phyloP scores from a whole-genome alignment of 2,113 vertebrate species.

The Mustela nigripes region DNA sequence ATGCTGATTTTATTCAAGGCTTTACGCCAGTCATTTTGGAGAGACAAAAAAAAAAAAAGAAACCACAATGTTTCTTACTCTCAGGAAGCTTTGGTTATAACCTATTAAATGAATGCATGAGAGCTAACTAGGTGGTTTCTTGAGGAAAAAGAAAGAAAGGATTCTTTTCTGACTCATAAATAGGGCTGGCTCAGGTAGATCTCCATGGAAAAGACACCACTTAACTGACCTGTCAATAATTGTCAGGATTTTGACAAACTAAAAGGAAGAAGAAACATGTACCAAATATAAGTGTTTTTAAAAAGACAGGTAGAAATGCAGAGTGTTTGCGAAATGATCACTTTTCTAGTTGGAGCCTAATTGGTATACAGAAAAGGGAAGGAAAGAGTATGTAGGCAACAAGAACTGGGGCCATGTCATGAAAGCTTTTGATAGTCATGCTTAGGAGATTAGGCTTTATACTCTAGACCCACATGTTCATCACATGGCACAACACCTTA shows the following conservation, averaged over 20 bases:
- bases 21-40: background rate
- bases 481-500: background rate
- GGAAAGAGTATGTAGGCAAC: background rate
- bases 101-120: background rate
- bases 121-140: background rate
- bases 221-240: background rate
- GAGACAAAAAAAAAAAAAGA: background rate
- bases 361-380: background rate
- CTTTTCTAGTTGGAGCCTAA: background rate
- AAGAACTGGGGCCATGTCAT: background rate
- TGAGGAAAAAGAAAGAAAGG: background rate
- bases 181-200: background rate
- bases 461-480: accelerated
- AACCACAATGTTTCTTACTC: background rate
- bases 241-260: background rate
- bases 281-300: background rate
- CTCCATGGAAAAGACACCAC: background rate
- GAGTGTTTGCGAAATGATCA: background rate
- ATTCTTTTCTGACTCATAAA: background rate
- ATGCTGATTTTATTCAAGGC: background rate
- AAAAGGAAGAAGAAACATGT: background rate
- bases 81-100: background rate
- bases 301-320: background rate
- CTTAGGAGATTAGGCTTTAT: background rate
- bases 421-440: background rate